These are phyloP conservation scores for Sceloporus undulatus DNA, from an alignment of 2,113 vertebrate genomes.

Conservation along the genomic window DNA sequence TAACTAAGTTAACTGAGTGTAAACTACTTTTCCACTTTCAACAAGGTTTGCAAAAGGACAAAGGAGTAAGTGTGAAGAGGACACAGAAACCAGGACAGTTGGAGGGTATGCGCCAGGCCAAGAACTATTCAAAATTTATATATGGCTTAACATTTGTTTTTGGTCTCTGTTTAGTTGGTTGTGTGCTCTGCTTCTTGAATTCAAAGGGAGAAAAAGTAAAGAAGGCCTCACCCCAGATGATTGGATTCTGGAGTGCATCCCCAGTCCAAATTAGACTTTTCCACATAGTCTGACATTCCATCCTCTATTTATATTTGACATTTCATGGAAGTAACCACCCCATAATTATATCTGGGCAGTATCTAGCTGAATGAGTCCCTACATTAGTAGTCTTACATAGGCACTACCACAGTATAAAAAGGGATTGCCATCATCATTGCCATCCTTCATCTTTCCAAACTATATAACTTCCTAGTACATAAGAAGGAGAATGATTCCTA, in stretches of 20 bases:
- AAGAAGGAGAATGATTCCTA: conserved; percentile 12
- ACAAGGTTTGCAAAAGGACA: too few species aligned
- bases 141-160: background rate
- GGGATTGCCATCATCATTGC: background rate
- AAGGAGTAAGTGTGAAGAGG: too few species aligned
- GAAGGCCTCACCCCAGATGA: background rate
- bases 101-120: too few species aligned
- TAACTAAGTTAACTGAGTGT: too few species aligned
- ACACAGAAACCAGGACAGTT: too few species aligned
- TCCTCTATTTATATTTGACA: conserved; percentile 34
- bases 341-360: conserved; percentile 28
- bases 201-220: background rate
- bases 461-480: conserved; percentile 7
- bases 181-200: background rate
- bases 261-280: conserved; percentile 7
- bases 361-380: conserved; percentile 4
- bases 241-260: conserved; percentile 17
- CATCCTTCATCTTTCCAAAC: background rate
- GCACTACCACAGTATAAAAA: conserved; percentile 9
- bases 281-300: conserved; percentile 15
- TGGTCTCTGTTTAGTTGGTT: background rate
- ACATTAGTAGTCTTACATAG: background rate
- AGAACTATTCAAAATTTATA: background rate
- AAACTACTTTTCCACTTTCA: too few species aligned
- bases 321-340: conserved; percentile 20